phyloP scores from a whole-genome alignment of 2,113 vertebrate genomes.

The Hyaena hyaena region DNA sequence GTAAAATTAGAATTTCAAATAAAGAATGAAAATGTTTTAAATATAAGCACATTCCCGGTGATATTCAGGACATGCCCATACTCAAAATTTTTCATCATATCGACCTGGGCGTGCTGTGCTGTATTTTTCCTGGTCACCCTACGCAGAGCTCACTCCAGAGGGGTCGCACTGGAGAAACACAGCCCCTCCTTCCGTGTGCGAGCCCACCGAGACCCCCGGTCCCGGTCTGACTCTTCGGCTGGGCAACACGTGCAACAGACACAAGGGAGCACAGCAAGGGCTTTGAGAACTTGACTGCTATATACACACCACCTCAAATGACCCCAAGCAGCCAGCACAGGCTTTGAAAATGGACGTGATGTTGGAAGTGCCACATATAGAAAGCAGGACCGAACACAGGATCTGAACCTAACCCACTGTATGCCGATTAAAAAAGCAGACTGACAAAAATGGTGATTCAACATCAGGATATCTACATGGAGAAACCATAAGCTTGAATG shows the following conservation, averaged over 20 bases:
- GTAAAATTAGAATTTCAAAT: not conserved
- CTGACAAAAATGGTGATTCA: not conserved
- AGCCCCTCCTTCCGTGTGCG: fast-evolving
- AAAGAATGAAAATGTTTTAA: not conserved
- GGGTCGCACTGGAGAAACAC: not conserved
- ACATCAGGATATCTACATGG: not conserved
- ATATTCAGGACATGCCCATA: not conserved
- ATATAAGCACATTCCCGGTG: too few relatives aligned
- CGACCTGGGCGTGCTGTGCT: not conserved
- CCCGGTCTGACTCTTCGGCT: fast-evolving
- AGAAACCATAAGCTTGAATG: not conserved
- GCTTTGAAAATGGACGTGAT: too few relatives aligned
- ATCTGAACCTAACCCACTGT: fast-evolving
- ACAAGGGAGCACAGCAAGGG: too few relatives aligned
- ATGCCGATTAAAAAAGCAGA: not conserved
- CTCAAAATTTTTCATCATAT: not conserved
- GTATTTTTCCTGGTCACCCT: not conserved
- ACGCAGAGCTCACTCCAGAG: fast-evolving
- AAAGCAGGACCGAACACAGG: not conserved
- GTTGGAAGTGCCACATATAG: not conserved
- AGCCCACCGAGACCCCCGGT: fast-evolving
- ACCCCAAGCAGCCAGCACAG: too few relatives aligned
- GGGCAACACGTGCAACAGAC: fast-evolving
- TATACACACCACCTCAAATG: too few relatives aligned
- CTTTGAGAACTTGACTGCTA: fast-evolving